Conservation (phyloP, 2,113 vertebrate genomes). For the Brevimyrus niger region DNA sequence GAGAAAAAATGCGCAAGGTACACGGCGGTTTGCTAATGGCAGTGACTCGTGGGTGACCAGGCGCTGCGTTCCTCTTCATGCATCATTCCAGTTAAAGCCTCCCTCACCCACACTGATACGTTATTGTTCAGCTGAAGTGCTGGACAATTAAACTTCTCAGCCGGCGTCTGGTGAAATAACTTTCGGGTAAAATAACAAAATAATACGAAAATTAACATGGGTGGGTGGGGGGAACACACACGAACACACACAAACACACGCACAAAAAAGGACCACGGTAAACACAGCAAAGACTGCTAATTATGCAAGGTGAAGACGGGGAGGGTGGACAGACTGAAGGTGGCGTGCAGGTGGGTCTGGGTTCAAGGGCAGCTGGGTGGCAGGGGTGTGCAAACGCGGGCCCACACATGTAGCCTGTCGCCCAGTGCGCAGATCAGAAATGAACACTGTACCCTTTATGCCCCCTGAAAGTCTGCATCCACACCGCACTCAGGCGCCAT, state of each 20-base stretch:
- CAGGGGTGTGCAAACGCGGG: not conserved
- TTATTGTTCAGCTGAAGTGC: not conserved
- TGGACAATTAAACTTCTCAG: not conserved
- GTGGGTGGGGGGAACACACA: no score
- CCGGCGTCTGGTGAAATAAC: not conserved
- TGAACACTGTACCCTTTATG: not conserved
- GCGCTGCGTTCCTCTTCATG: not conserved
- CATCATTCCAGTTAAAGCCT: not conserved
- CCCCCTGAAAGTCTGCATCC: not conserved
- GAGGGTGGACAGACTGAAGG: not conserved
- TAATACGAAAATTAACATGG: not conserved
- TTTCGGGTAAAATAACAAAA: not conserved
- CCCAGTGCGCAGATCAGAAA: not conserved
- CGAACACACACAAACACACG: not conserved
- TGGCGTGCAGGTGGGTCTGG: not conserved
- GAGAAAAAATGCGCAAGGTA: not conserved
- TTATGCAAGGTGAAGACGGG: not conserved
- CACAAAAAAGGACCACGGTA: not conserved
- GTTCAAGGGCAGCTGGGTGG: not conserved
- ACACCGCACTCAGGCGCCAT: not conserved
- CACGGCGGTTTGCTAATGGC: not conserved
- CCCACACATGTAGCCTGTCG: conserved; percentile 10
- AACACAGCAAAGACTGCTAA: not conserved
- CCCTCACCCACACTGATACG: not conserved
- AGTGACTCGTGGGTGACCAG: not conserved